These are phyloP conservation scores for Callosobruchus maculatus DNA, from an alignment of 2,888 invertebrate species.

Conservation along the genomic window DNA sequence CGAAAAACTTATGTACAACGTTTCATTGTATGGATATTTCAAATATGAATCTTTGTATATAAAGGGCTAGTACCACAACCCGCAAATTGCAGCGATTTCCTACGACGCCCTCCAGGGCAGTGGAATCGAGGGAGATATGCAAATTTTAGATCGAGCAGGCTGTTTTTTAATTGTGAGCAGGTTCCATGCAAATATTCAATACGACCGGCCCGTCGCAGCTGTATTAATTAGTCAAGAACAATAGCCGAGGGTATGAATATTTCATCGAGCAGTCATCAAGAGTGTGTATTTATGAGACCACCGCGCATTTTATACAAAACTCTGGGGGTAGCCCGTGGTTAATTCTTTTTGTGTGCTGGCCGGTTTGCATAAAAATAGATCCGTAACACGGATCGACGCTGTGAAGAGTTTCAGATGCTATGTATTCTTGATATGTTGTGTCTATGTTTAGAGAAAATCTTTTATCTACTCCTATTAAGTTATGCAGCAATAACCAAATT, in stretches of 20 bases:
- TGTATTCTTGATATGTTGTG: too few relatives aligned
- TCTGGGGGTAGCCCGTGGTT: neutral
- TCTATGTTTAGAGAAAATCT: too few relatives aligned
- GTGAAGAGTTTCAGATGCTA: neutral
- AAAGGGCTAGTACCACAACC: neutral
- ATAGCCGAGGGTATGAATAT: neutral
- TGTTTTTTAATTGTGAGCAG: neutral
- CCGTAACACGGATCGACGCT: neutral
- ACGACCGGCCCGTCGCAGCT: neutral
- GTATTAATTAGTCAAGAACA: neutral
- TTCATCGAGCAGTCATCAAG: neutral
- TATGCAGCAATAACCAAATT: too few relatives aligned
- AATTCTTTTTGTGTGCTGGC: neutral
- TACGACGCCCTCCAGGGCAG: neutral
- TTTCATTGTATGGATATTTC: too few relatives aligned
- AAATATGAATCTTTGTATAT: too few relatives aligned
- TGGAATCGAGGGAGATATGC: neutral
- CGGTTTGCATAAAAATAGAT: neutral
- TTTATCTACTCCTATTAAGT: too few relatives aligned
- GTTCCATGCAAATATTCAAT: neutral
- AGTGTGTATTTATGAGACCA: neutral
- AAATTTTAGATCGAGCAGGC: neutral
- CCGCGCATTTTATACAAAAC: neutral
- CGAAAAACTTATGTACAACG: too few relatives aligned
- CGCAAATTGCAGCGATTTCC: neutral